Evolutionary conservation across 2,113 vertebrate genomes (phyloP).

Genomic region (Equus przewalskii): DNA sequence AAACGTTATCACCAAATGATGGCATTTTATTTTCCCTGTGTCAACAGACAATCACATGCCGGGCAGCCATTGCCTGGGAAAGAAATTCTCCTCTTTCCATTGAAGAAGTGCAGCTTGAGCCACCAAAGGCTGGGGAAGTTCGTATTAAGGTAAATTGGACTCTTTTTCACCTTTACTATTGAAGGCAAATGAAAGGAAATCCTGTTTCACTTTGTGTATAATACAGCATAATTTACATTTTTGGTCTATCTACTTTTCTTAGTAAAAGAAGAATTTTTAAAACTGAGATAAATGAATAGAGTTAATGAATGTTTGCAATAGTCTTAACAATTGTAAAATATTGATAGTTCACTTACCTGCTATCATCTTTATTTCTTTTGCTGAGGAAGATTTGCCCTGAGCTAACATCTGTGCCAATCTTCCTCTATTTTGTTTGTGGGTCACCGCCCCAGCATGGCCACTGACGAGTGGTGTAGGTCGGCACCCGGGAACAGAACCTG

Average conservation of each 20-base stretch:
- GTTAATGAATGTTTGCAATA: not conserved
- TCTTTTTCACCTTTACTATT: not conserved
- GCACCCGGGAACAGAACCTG: too few relatives aligned
- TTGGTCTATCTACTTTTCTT: not conserved
- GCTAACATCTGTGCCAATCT: too few relatives aligned
- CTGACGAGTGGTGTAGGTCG: too few relatives aligned
- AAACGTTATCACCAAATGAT: not conserved
- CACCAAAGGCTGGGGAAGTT: slow-evolving; percentile 73
- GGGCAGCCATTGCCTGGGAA: slow-evolving; percentile 66
- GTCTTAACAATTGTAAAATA: not conserved
- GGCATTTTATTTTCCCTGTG: not conserved
- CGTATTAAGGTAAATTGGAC: slow-evolving; percentile 65
- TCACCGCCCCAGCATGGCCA: too few relatives aligned
- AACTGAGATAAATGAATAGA: not conserved
- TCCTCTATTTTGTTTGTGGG: too few relatives aligned
- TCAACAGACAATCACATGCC: slow-evolving; percentile 59
- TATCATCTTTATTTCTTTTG: too few relatives aligned
- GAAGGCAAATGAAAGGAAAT: slow-evolving; percentile 9
- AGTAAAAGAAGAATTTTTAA: not conserved
- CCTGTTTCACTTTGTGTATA: not conserved
- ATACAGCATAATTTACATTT: not conserved
- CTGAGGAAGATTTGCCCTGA: too few relatives aligned
- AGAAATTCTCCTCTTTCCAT: slow-evolving; percentile 54
- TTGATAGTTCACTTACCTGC: not conserved
- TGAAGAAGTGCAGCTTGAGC: slow-evolving; percentile 73